Evolutionary conservation across 1,140 invertebrate species (phyloP).

Genomic region (Amphibalanus amphitrite): DNA sequence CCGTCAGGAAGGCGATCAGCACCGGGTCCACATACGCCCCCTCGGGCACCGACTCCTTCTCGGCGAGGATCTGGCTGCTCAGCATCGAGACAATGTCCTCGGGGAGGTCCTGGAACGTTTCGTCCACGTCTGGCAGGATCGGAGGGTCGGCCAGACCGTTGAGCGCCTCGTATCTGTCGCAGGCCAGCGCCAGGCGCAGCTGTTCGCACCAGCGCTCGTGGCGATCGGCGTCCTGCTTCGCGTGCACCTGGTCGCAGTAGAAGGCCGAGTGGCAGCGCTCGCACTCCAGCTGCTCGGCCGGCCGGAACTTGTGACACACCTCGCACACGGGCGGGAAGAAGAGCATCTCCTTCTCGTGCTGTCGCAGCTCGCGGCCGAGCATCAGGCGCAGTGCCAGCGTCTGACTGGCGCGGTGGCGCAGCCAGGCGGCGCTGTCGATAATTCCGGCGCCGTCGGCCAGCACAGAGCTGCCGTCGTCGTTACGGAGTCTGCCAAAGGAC

Average conservation of each 20-base stretch:
- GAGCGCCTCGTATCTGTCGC: conserved; percentile 12
- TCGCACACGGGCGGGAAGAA: conserved; percentile 12
- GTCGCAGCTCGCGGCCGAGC: conserved; percentile 8
- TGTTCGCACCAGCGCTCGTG: conserved; percentile 10
- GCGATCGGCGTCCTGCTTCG: not conserved
- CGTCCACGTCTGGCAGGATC: conserved; percentile 12
- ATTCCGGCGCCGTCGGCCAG: conserved; percentile 5
- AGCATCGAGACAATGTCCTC: conserved; percentile 6
- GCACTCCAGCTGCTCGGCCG: conserved; percentile 6
- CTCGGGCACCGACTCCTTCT: not conserved
- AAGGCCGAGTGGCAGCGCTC: conserved; percentile 13
- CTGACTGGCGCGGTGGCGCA: conserved; percentile 5
- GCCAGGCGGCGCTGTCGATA: conserved; percentile 7
- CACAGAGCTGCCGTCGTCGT: conserved; percentile 8
- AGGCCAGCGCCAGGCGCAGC: conserved; percentile 8
- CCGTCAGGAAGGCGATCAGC: conserved; percentile 10
- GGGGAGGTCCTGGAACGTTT: conserved; percentile 7
- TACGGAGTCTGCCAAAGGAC: not conserved
- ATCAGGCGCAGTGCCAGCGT: conserved; percentile 6
- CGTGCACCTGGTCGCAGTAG: conserved; percentile 11
- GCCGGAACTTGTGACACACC: conserved; percentile 8
- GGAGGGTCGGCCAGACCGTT: conserved; percentile 14
- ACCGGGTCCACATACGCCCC: conserved; percentile 6
- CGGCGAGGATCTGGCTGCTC: conserved; percentile 4
- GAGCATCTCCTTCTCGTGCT: conserved; percentile 13